phyloP scores from a whole-genome alignment of 2,797 vertebrate genomes.

The Allobates femoralis region DNA sequence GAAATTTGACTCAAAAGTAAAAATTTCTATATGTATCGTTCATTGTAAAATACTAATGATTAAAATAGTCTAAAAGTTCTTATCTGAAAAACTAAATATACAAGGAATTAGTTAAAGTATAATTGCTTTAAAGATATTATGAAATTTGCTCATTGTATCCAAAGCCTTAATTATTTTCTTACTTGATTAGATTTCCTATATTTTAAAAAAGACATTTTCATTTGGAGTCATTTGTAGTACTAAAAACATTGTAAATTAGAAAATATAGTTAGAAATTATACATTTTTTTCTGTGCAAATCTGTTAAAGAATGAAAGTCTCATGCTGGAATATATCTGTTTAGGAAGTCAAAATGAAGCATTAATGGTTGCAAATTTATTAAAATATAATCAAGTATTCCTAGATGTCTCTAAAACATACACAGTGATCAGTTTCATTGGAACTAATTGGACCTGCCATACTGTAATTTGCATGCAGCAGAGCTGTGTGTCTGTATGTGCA shows the following conservation, averaged over 20 bases:
- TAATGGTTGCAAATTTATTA: not conserved
- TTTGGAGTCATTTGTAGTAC: slow-evolving; percentile 7
- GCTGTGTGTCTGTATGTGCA: too few species aligned
- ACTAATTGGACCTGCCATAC: too few species aligned
- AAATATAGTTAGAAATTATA: not conserved
- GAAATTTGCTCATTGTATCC: not conserved
- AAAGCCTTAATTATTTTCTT: not conserved
- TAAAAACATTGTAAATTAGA: not conserved
- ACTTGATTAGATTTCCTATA: slow-evolving; percentile 2
- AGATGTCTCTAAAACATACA: not conserved
- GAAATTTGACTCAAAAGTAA: not conserved
- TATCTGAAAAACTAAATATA: not conserved
- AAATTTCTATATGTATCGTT: not conserved
- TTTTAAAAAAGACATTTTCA: slow-evolving; percentile 6
- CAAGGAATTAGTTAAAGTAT: slow-evolving; percentile 9
- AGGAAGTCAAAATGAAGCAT: not conserved
- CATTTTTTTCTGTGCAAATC: not conserved
- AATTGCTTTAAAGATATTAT: not conserved
- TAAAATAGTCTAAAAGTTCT: not conserved
- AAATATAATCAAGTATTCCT: not conserved
- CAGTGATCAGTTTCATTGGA: too few species aligned
- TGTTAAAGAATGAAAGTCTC: not conserved
- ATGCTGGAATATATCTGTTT: not conserved
- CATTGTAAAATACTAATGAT: not conserved
- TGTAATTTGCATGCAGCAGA: too few species aligned